These are phyloP conservation scores for Drosophila neotestacea DNA, from an alignment of 2,888 invertebrate genomes.

Conservation along the genomic window DNA sequence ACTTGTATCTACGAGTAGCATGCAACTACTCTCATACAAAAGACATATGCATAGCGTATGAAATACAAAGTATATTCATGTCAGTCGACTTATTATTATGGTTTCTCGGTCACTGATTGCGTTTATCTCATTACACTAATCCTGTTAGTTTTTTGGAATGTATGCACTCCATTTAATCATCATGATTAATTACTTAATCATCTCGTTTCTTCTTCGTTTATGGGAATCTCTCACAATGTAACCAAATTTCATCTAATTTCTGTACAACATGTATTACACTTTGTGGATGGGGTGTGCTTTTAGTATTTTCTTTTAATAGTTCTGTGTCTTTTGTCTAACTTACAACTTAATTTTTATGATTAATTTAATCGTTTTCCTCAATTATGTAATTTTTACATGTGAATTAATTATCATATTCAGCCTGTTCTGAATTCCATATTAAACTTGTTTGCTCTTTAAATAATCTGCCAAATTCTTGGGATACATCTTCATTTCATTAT, in stretches of 20 bases:
- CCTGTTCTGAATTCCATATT: too few species aligned
- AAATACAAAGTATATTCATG: constrained; percentile 21
- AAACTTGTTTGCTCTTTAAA: too few species aligned
- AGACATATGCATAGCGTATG: neutral
- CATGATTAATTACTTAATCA: neutral
- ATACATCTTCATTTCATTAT: too few species aligned
- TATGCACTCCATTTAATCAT: neutral
- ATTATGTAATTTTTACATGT: too few species aligned
- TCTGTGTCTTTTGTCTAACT: too few species aligned
- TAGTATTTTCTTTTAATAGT: neutral
- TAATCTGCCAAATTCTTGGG: too few species aligned
- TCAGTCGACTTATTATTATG: constrained; percentile 15
- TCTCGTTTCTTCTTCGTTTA: neutral
- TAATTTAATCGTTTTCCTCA: too few species aligned
- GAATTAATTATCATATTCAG: too few species aligned
- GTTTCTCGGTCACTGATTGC: constrained; percentile 30
- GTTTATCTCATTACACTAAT: constrained; percentile 27
- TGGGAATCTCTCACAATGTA: neutral
- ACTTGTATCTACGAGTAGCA: constrained; percentile 17
- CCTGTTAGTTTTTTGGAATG: constrained; percentile 4
- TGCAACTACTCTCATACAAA: constrained; percentile 11
- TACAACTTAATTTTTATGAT: too few species aligned
- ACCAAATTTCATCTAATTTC: too few species aligned
- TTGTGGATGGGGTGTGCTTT: too few species aligned
- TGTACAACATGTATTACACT: too few species aligned